Evolutionary conservation across 2,113 vertebrate genomes (phyloP).

Genomic region (Chunga burmeisteri): DNA sequence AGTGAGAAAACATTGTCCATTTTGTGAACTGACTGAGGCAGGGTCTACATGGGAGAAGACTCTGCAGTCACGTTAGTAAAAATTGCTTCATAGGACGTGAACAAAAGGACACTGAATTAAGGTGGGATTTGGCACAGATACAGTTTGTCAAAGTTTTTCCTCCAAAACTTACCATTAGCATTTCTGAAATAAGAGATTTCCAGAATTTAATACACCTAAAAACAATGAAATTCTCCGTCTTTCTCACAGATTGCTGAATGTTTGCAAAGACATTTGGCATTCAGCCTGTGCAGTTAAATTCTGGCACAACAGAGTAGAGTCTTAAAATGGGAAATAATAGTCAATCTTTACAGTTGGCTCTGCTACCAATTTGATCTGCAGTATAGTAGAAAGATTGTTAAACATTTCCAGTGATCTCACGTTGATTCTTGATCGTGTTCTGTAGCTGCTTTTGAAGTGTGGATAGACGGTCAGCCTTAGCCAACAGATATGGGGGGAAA

Average conservation of each 20-base stretch:
- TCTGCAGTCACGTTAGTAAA: background rate
- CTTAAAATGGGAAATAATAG: background rate
- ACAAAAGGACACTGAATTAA: background rate
- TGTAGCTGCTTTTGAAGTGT: background rate
- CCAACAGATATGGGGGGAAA: background rate
- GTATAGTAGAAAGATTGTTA: background rate
- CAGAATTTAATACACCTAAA: background rate
- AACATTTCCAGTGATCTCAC: background rate
- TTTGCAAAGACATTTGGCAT: background rate
- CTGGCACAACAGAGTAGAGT: background rate
- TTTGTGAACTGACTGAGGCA: background rate
- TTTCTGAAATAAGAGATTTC: background rate
- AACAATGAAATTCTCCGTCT: background rate
- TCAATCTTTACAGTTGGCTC: background rate
- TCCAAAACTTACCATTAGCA: background rate
- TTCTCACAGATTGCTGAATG: background rate
- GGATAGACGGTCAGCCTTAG: background rate
- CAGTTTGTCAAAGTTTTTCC: background rate
- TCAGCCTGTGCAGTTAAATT: rapidly evolving
- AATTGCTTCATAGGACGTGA: background rate
- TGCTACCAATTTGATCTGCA: background rate
- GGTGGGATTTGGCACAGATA: background rate
- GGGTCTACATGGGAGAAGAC: background rate
- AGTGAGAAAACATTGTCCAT: background rate
- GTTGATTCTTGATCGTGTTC: background rate